These are phyloP conservation scores for Agrilus biguttatus DNA, from an alignment of 2,888 invertebrate species.

Conservation along the genomic window DNA sequence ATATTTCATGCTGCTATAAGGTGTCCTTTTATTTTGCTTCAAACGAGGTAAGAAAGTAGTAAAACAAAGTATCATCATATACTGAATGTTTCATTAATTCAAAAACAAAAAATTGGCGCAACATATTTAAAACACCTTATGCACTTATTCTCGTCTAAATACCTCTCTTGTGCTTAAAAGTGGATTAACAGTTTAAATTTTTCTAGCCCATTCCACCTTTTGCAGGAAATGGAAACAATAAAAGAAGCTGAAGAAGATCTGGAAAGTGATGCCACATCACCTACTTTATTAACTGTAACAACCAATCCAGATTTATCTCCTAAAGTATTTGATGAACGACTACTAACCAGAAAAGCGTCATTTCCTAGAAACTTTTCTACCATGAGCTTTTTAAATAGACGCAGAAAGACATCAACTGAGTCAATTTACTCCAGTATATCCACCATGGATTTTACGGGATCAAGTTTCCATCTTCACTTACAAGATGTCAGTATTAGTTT, in stretches of 20 bases:
- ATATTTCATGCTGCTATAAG: constrained; percentile 25
- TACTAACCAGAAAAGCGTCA: constrained; percentile 23
- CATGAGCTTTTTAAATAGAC: constrained; percentile 23
- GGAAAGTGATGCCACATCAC: constrained; percentile 29
- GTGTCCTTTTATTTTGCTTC: constrained; percentile 30
- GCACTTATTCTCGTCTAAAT: too few relatives aligned
- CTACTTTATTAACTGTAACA: constrained; percentile 23
- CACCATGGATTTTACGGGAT: constrained; percentile 60
- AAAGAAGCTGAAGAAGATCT: constrained; percentile 51
- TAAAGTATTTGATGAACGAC: constrained; percentile 16
- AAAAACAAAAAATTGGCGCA: too few relatives aligned
- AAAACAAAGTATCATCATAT: constrained; percentile 1
- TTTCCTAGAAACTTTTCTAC: constrained; percentile 30
- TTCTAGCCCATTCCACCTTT: constrained; percentile 6
- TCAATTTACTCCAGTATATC: constrained; percentile 60
- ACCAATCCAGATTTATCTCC: constrained; percentile 25
- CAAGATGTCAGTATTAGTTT: constrained; percentile 10
- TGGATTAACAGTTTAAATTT: too few relatives aligned
- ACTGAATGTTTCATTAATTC: background rate
- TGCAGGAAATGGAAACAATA: constrained; percentile 54
- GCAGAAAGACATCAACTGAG: constrained; percentile 33
- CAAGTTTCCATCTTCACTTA: constrained; percentile 54
- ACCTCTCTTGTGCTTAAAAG: too few relatives aligned
- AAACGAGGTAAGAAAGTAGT: constrained; percentile 24
- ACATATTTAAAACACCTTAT: too few relatives aligned